Evolutionary conservation across 2,888 invertebrate species (phyloP), one percentile per base, ranked within the genome.

Genomic region (Andrena trimmerana): DNA sequence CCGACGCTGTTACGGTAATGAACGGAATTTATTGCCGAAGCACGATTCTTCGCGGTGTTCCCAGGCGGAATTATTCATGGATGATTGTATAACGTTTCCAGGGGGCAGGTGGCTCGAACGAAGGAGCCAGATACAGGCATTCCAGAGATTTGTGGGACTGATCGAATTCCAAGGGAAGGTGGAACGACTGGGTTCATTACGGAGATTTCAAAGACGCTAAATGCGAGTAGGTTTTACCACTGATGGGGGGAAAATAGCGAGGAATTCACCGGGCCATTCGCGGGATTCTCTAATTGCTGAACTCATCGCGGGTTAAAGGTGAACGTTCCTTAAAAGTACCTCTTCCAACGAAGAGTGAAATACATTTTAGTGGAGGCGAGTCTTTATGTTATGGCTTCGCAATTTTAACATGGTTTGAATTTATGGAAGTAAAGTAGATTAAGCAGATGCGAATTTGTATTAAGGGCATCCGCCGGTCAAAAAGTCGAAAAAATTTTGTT

Each of bases 161-260:
- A 69, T 59, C 71, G 62, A 71, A 62, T 71, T 71, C 60, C 42
- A 48, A 62, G 24, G 8, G 4, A 10, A 20, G 59, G 2, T 13
- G 48, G 63, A 24, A 52, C 16, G 33, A 63, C 50, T 60, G 33
- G 27, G 67, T 77, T 78, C 68, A 57, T 78, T 78, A 78, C 57
- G 48, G 63, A 8, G 48, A 33, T 24, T 68, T 63, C 59, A 65
- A 74, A 59, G 62, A 68, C 54, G 10, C 13, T 50, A 52, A 77
- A 62, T 68, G 63, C 59, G 29, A 71, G 63, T 50, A 52, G 63
- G 29, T 63, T 63, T 42, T 36, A 10, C 54, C 48, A 36, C 57
- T 16, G 63, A 77, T 63, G 13, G 16, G 10, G 27, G 13, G 31
- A 20, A 63, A 42, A 62, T 69, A 33, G 63, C 69, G 69, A 78